Conservation (phyloP, 2,797 vertebrate genomes). For the Cyprinella venusta region DNA sequence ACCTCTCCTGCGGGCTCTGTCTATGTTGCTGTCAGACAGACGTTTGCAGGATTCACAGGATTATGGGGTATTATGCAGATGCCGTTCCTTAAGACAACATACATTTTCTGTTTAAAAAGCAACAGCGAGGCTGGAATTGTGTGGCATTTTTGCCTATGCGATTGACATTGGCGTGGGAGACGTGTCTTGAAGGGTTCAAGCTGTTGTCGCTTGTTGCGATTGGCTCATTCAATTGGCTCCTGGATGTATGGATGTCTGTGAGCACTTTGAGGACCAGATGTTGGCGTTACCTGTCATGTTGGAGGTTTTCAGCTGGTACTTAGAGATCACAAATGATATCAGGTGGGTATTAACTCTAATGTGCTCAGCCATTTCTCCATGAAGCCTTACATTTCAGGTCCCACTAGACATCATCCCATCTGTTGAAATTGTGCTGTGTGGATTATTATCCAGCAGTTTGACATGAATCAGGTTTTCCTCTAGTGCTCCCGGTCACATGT, state of each 20-base stretch:
- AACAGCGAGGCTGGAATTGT: neutral
- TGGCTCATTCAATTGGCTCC: slow-evolving; percentile 23
- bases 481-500: slow-evolving; percentile 21
- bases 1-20: slow-evolving; percentile 53
- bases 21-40: slow-evolving; percentile 43
- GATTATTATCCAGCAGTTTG: slow-evolving; percentile 55
- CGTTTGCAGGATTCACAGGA: slow-evolving; percentile 54
- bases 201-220: slow-evolving; percentile 18
- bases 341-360: slow-evolving; percentile 51
- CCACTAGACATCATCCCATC: slow-evolving; percentile 56
- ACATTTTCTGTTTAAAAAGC: slow-evolving; percentile 44
- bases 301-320: slow-evolving; percentile 42
- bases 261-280: slow-evolving; percentile 39
- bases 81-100: slow-evolving; percentile 49
- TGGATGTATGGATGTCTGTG: neutral
- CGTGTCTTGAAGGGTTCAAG: slow-evolving; percentile 20
- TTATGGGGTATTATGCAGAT: slow-evolving; percentile 63
- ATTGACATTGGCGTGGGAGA: slow-evolving; percentile 21
- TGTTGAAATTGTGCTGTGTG: slow-evolving; percentile 45
- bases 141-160: slow-evolving; percentile 17
- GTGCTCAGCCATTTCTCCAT: slow-evolving; percentile 49
- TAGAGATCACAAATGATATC: slow-evolving; percentile 48
- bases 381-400: slow-evolving; percentile 56
- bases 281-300: slow-evolving; percentile 31
- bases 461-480: slow-evolving; percentile 46